Base-by-base conservation (phyloP, 2,797 vertebrate genomes). In the Onychomys leucogaster region DNA sequence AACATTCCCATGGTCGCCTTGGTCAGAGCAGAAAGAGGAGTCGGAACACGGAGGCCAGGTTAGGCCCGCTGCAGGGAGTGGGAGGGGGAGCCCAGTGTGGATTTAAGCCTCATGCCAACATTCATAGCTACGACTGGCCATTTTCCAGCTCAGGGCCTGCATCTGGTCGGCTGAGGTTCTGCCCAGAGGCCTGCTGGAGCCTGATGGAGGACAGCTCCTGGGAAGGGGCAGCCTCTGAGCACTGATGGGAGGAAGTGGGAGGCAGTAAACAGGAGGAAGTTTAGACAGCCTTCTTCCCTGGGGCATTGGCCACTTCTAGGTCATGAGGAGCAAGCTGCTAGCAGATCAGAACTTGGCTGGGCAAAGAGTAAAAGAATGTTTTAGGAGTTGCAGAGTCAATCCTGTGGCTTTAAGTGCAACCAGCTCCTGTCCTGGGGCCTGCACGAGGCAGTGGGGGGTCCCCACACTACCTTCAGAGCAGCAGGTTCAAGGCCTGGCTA, bases 261-360 rank as follows among this genome's bases (percentile, higher is more conserved):
- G 37, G 91, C 65, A 69, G 49, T 61, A 95, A 95, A 82, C 16
- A 76, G 84, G 90, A 95, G 94, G 96, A 97, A 92, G 84, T 97
- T 95, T 89, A 97, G 90, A 95, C 92, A 87, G 92, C 85, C 59
- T 92, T 52, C 6, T 90, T 88, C 97, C 97, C 97, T 95, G 49
- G 97, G 94, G 94, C 90, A 82, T 1, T 94, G 81, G 85, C 88
- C 0, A 1, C 94, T 94, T 94, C 90, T 96, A 77, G 95, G 94
- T 96, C 96, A 91, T 23, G 23, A 73, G 90, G 80, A 75, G 63
- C 94, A 89, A 96, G 80, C 90, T 71, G 63, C 57, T 37, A 89
- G 85, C 85, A 91, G 90, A 94, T 94, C 88, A 96, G 94, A 97
- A 96, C 90, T 97, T 96, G 95, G 92, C 95, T 85, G 52, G 3